A percentile compares a stretch with the other conserved stretches of the same genome.
These are phyloP conservation scores for Petrocephalus schoutedeni DNA, from an alignment of 2,797 vertebrate species.

Conservation along the genomic window DNA sequence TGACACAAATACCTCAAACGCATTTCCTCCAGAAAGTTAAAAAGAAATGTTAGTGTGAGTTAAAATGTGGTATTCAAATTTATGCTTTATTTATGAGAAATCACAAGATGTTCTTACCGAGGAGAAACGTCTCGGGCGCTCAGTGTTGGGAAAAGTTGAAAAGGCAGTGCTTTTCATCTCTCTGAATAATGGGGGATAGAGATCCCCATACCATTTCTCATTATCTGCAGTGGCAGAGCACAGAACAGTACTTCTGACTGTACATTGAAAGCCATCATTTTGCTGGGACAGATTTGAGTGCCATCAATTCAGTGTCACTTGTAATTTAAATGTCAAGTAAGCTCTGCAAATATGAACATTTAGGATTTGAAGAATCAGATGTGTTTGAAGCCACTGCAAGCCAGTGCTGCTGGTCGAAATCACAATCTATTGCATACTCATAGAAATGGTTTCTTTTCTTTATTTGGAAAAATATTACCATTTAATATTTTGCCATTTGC, in stretches of 20 bases:
- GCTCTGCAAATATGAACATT: constrained; percentile 26
- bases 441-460: constrained; percentile 32
- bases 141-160: neutral
- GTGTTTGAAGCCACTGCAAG: constrained; percentile 16
- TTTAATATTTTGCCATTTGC: neutral
- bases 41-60: neutral
- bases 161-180: neutral
- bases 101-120: neutral
- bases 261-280: constrained; percentile 47
- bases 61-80: neutral
- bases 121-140: neutral
- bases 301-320: constrained; percentile 37
- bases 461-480: constrained; percentile 39
- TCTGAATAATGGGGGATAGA: constrained; percentile 21
- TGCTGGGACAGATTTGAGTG: constrained; percentile 43
- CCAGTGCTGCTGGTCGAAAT: constrained; percentile 32
- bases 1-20: neutral
- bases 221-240: constrained; percentile 38
- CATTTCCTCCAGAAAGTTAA: constrained; percentile 5
- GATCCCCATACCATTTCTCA: constrained; percentile 30
- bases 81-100: neutral
- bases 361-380: constrained; percentile 33
- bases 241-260: constrained; percentile 39
- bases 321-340: constrained; percentile 43
- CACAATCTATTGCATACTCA: constrained; percentile 21